Conservation (phyloP, 1,140 invertebrate genomes). For the Lineus longissimus region DNA sequence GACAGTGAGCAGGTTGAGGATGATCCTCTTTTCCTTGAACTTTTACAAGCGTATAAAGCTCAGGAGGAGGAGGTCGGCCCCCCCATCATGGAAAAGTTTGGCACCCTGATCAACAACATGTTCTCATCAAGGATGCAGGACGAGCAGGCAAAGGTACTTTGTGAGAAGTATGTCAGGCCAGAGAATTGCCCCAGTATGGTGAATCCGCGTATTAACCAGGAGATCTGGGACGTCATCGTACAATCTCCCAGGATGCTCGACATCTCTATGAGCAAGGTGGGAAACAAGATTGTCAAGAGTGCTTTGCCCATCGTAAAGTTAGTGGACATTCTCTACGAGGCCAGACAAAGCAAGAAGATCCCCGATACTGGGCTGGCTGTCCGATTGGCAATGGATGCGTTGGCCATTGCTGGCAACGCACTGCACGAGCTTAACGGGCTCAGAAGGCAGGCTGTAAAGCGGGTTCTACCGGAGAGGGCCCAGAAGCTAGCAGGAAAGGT, state of each 20-base stretch:
- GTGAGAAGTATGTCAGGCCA: neutral
- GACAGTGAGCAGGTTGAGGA: neutral
- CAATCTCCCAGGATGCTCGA: neutral
- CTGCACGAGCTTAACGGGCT: too few species aligned
- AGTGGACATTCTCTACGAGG: too few species aligned
- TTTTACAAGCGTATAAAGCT: neutral
- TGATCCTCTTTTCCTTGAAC: neutral
- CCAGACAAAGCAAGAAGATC: too few species aligned
- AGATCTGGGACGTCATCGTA: neutral
- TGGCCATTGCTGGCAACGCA: too few species aligned
- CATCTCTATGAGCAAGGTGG: too few species aligned
- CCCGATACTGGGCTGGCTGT: too few species aligned
- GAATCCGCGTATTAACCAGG: neutral
- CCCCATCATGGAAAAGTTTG: neutral
- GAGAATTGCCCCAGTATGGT: neutral
- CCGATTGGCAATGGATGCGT: too few species aligned
- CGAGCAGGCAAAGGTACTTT: neutral
- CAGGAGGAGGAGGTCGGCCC: slow-evolving; percentile 2
- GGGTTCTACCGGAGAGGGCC: too few species aligned
- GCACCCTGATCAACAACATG: neutral
- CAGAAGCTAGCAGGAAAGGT: too few species aligned
- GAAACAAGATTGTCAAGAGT: too few species aligned
- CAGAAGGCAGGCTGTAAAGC: too few species aligned
- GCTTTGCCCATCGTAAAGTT: too few species aligned
- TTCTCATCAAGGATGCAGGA: neutral